phyloP scores from a whole-genome alignment of 2,888 invertebrate genomes.

The Melanotus villosus region DNA sequence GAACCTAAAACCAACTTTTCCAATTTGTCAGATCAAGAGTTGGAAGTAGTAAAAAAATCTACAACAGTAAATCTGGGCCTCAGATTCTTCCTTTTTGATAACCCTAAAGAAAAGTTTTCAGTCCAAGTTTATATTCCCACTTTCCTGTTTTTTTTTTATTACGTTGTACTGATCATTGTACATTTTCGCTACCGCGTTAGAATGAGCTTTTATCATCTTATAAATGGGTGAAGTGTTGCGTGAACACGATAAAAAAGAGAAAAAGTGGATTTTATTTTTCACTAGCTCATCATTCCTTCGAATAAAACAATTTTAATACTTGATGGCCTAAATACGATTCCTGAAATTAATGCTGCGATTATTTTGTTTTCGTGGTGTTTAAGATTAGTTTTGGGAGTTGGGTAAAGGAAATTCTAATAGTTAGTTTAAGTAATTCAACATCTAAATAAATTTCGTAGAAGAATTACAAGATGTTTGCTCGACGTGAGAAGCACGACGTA shows the following conservation, averaged over 20 bases:
- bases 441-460: no score
- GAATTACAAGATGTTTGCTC: no score
- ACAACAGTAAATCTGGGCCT: conserved; percentile 31
- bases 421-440: no score
- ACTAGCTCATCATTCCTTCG: neutral
- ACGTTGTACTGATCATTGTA: conserved; percentile 32
- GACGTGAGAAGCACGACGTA: no score
- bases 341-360: neutral
- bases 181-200: conserved; percentile 23
- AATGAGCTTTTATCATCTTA: conserved; percentile 38
- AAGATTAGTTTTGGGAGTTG: no score
- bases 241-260: conserved; percentile 42
- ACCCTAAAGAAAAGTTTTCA: conserved; percentile 28
- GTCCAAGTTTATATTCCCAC: conserved; percentile 15
- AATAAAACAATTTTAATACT: conserved; percentile 21
- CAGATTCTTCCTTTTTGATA: conserved; percentile 23
- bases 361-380: no score
- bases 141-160: conserved; percentile 21
- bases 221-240: conserved; percentile 44
- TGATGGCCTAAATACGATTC: no score
- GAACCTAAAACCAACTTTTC: conserved; percentile 25
- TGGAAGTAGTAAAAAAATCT: conserved; percentile 36
- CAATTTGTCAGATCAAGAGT: conserved; percentile 36
- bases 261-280: conserved; percentile 32
- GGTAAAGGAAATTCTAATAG: no score